Evolutionary conservation across 2,888 invertebrate genomes (phyloP).

Genomic region (Crepidodera aurea): DNA sequence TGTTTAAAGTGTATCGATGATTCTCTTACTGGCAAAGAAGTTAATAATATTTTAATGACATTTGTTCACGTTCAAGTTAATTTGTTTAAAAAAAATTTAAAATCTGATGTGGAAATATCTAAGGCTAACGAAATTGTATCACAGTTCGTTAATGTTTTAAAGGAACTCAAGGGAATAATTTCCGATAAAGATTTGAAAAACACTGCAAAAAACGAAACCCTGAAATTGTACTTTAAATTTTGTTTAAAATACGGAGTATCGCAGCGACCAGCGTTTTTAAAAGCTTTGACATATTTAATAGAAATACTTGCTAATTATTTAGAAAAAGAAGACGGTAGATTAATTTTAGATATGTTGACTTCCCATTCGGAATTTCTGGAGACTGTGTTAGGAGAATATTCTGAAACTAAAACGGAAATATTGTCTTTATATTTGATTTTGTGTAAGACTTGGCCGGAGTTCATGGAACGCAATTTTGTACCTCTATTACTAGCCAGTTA

Average conservation of each 20-base stretch:
- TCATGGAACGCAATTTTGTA: conserved; percentile 74
- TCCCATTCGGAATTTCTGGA: conserved; percentile 81
- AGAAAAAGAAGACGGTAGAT: conserved; percentile 62
- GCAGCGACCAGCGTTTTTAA: conserved; percentile 48
- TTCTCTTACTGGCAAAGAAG: conserved; percentile 58
- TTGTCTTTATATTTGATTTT: conserved; percentile 72
- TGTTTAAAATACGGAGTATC: conserved; percentile 72
- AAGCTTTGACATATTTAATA: conserved; percentile 66
- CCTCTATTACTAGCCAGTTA: conserved; percentile 82
- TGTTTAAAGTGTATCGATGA: conserved; percentile 63
- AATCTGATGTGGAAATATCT: conserved; percentile 34
- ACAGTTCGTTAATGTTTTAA: conserved; percentile 44
- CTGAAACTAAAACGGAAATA: conserved; percentile 59
- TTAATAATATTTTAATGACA: conserved; percentile 66
- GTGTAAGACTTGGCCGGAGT: conserved; percentile 68
- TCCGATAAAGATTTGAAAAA: conserved; percentile 31
- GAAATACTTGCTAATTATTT: conserved; percentile 64
- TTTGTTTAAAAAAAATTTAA: conserved; percentile 61
- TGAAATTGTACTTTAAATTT: conserved; percentile 70
- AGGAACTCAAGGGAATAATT: conserved; percentile 33
- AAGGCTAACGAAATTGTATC: conserved; percentile 45
- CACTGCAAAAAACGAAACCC: conserved; percentile 61
- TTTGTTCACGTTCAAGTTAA: conserved; percentile 65
- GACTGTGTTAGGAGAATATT: conserved; percentile 70
- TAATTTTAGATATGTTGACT: conserved; percentile 76